Base-by-base conservation (phyloP, 2,113 vertebrate genomes). In the Epinephelus fuscoguttatus region DNA sequence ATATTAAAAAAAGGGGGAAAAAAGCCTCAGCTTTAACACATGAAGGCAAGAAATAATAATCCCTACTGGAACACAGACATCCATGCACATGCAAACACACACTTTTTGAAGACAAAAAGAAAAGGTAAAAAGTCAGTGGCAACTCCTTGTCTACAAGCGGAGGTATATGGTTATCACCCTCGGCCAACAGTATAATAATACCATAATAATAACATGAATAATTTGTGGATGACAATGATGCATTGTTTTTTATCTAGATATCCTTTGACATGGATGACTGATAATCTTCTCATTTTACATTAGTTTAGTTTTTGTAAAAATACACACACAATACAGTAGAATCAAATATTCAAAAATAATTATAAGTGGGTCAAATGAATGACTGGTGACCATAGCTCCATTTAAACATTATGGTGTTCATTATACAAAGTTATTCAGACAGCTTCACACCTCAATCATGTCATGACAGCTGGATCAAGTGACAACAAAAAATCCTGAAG, bases 341-440 rank as follows among this genome's bases (percentile, higher is more conserved):
- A n/a, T 52, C 12, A 25, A 57, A 13, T 11, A 13, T 4, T 3
- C 33, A 37, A 37, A 37, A 37, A 6, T 37, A 37, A 6, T 37
- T 37, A 37, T 7, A 37, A 37, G 33, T 37, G 33, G 33, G 33
- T 52, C 37, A 37, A 62, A 4, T 15, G 3, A 49, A 78, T 50
- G 3, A 50, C 57, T 42, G 30, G 33, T 45, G 33, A 6, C 15
- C 12, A 33, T 30, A 2, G 27, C 63, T 75, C 27, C 17, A 12
- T 27, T 42, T 23, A 19, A 56, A 30, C 70, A 42, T 59, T 21
- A 19, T 56, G 56, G n/a, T n/a, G 37, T 30, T 7, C n/a, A 42
- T 21, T 45, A n/a, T 33, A 30, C 70, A 10, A 19, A 47, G 33
- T 70, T 57, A 80, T 53, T 80, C 50, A 75, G 40, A 74, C 56